Base-by-base conservation (phyloP, 2,797 vertebrate species). In the Chelidonichthys spinosus region DNA sequence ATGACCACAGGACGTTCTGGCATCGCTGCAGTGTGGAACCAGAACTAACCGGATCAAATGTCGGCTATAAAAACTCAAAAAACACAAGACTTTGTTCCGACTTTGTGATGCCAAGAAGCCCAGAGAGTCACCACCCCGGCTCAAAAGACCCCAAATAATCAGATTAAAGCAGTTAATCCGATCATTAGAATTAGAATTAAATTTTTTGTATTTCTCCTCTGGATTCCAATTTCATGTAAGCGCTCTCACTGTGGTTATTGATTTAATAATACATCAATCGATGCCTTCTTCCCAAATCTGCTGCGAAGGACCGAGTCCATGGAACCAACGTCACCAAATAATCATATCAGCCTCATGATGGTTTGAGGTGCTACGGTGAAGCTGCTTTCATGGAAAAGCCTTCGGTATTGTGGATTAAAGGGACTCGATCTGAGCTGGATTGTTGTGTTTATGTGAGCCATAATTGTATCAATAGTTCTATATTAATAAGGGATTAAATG, bases 181-280 rank as follows among this genome's bases (percentile, higher is more conserved):
- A 78, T 73, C 77, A 82, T 68, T 17, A 17, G 3, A 66, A 60
- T 65, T 25, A 25, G 25, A 4, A 67, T 63, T 63, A 36, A 1
- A 69, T 72, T 76, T 71, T 37, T 72, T 74, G 32, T 42, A 49
- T 68, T 74, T 79, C 53, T 67, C 69, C 25, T 11, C 61, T 56
- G 43, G 55, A 66, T 54, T 68, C 17, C 49, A 39, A 52, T 72
- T 67, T 73, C 50, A 71, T 33, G 63, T 60, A 77, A 25, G 68
- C 49, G 35, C 39, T 60, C 5, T 8, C 7, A 40, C 18, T 42
- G 60, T 17, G 43, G 42, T 65, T 73, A 54, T 52, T 85, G 72
- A 87, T 81, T 74, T 56, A 85, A 77, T 80, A 75, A 86, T 1
- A 71, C 62, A 80, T 81, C 56, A 79, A 46, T 78, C 1, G 7